Conservation (phyloP, 2,113 vertebrate species). For the Cyrtonyx montezumae region DNA sequence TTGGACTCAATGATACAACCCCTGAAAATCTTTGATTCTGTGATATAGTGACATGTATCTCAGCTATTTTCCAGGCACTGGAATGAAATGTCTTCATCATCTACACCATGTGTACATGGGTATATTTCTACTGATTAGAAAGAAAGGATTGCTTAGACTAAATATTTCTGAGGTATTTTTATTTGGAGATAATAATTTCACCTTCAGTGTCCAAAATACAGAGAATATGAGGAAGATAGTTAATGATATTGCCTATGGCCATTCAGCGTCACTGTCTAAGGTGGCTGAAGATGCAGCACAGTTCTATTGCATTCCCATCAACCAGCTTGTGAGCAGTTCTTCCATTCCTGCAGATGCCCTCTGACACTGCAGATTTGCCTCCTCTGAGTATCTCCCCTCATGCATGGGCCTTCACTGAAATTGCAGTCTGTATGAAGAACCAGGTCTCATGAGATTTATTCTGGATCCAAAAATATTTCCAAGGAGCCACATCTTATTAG, state of each 20-base stretch:
- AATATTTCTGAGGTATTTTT: background rate
- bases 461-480: background rate
- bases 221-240: background rate
- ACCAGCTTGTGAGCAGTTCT: background rate
- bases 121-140: background rate
- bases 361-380: background rate
- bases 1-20: no score
- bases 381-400: background rate
- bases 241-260: background rate
- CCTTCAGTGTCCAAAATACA: background rate
- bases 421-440: background rate
- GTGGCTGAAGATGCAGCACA: rapidly evolving
- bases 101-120: background rate
- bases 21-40: no score
- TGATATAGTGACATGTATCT: background rate
- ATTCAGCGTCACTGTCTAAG: background rate
- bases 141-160: background rate
- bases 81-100: background rate
- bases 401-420: background rate
- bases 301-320: background rate
- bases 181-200: background rate
- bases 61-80: background rate
- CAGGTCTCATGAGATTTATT: background rate
- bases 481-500: background rate
- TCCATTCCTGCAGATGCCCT: background rate